phyloP scores from a whole-genome alignment of 2,113 vertebrate species.

The Cacatua alba region DNA sequence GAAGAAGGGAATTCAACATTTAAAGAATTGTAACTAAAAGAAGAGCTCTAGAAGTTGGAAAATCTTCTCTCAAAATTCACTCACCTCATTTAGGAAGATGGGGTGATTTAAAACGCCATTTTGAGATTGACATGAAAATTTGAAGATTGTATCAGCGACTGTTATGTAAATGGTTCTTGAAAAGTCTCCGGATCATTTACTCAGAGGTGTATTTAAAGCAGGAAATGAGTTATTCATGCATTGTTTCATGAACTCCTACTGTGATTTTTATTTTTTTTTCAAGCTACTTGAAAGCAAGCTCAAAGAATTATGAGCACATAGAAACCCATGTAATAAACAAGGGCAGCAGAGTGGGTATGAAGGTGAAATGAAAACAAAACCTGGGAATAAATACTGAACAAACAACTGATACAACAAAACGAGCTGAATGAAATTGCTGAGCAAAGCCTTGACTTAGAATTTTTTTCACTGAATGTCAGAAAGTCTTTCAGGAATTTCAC shows the following conservation, averaged over 20 bases:
- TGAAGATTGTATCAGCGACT: slow-evolving; percentile 59
- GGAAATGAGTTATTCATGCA: slow-evolving; percentile 63
- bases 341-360: neutral
- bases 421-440: neutral
- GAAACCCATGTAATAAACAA: neutral
- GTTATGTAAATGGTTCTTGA: slow-evolving; percentile 63
- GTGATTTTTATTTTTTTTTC: neutral
- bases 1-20: neutral
- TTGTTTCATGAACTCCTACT: slow-evolving; percentile 47
- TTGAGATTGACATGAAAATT: slow-evolving; percentile 52
- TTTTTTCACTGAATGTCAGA: neutral
- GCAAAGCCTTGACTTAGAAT: neutral
- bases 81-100: slow-evolving; percentile 26
- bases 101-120: slow-evolving; percentile 55
- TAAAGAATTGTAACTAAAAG: neutral
- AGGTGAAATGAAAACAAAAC: neutral
- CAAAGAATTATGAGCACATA: neutral
- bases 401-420: neutral
- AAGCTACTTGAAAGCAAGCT: slow-evolving; percentile 11
- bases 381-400: neutral
- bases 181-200: slow-evolving; percentile 53
- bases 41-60: slow-evolving; percentile 35
- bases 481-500: neutral
- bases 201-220: slow-evolving; percentile 58
- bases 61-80: neutral